Percentiles rank a stretch among this genome's conserved stretches.
These are phyloP conservation scores for Pseudochirops cupreus DNA, from an alignment of 2,797 vertebrate genomes.

Conservation along the genomic window DNA sequence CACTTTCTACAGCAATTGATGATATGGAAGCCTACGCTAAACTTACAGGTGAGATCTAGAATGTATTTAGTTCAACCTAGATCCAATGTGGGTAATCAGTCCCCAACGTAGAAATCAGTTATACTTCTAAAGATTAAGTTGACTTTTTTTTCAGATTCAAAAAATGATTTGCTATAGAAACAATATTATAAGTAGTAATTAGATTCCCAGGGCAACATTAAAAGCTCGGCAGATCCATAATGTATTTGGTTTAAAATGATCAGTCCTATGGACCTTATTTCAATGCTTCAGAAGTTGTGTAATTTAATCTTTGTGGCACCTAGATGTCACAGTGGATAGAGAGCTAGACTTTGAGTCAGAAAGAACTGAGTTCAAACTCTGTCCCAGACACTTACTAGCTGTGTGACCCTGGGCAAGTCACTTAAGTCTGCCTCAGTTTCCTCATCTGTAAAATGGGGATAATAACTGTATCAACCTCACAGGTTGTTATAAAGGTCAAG, in stretches of 20 bases:
- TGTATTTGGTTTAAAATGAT: background rate
- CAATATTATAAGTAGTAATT: background rate
- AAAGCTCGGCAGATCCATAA: background rate
- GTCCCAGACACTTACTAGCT: background rate
- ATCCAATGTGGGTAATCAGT: background rate
- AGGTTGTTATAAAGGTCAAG: background rate
- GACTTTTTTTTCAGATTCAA: slow-evolving; percentile 34
- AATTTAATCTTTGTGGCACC: background rate
- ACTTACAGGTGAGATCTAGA: slow-evolving; percentile 90
- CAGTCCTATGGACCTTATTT: background rate
- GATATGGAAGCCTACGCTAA: slow-evolving; percentile 98
- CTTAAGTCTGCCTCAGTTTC: background rate
- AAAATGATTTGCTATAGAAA: background rate
- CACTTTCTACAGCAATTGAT: slow-evolving; percentile 92
- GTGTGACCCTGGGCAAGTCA: background rate
- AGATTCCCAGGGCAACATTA: background rate
- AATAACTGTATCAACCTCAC: background rate
- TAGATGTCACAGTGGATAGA: background rate
- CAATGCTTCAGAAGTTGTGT: background rate
- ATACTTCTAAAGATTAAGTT: slow-evolving; percentile 22
- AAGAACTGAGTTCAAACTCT: background rate
- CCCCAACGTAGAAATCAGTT: background rate
- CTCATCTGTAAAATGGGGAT: background rate
- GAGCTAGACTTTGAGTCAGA: background rate
- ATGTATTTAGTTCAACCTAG: background rate